Evolutionary conservation across 2,113 vertebrate genomes (phyloP).

Genomic region (Chunga burmeisteri): DNA sequence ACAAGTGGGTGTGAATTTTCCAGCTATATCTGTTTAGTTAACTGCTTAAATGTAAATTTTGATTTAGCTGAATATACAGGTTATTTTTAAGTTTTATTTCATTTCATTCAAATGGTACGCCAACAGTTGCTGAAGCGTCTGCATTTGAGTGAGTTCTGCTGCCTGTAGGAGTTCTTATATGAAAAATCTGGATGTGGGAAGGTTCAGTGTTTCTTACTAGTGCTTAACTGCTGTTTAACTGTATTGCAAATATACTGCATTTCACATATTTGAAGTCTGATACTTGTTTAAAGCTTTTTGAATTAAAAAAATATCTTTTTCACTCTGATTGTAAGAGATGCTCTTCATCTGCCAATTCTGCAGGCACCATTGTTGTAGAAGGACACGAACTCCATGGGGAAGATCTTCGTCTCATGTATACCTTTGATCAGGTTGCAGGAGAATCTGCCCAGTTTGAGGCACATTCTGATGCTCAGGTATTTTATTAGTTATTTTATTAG

Average conservation of each 20-base stretch:
- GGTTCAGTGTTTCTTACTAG: neutral
- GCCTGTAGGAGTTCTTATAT: neutral
- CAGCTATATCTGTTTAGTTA: neutral
- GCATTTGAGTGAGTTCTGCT: neutral
- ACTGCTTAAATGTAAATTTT: neutral
- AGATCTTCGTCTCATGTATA: conserved; percentile 91
- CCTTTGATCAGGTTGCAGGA: conserved; percentile 83
- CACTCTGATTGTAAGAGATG: neutral
- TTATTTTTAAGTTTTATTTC: neutral
- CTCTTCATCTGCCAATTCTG: neutral
- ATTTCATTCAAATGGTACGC: neutral
- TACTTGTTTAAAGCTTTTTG: neutral
- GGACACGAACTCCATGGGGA: conserved; percentile 90
- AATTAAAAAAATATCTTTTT: neutral
- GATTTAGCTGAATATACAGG: neutral
- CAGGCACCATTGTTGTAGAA: conserved; percentile 87
- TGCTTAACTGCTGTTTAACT: neutral
- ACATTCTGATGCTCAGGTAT: conserved; percentile 93
- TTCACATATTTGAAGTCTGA: neutral
- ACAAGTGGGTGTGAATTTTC: neutral
- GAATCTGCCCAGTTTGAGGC: conserved; percentile 86
- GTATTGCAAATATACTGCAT: neutral
- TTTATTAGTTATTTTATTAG: neutral
- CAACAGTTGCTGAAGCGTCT: neutral
- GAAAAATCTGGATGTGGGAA: neutral